Percentiles rank a stretch among this genome's conserved stretches.
These are phyloP conservation scores for Neomonachus schauinslandi DNA, from an alignment of 2,113 vertebrate species.

Conservation along the genomic window DNA sequence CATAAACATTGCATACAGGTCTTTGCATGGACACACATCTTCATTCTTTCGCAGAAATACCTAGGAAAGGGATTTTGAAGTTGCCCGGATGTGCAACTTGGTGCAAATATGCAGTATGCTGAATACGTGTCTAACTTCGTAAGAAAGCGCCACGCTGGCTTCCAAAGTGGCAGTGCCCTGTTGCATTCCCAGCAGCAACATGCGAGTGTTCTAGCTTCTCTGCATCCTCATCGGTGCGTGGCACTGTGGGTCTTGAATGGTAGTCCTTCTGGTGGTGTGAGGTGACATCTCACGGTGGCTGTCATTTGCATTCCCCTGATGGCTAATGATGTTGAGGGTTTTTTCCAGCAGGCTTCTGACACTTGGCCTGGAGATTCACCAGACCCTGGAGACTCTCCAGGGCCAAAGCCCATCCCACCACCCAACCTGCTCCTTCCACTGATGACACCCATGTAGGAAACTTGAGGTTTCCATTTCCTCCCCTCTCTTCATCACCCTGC, in stretches of 20 bases:
- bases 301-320: neutral
- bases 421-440: neutral
- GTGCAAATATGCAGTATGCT: neutral
- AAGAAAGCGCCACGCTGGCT: neutral
- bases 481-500: neutral
- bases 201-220: neutral
- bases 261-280: too few relatives aligned
- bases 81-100: neutral
- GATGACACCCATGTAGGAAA: accelerated
- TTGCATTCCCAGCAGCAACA: accelerated
- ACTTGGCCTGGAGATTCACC: neutral
- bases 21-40: neutral
- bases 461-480: neutral
- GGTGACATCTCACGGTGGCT: neutral
- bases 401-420: neutral
- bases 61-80: neutral
- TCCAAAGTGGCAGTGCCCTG: neutral
- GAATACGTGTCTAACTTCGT: neutral
- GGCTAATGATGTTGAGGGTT: too few relatives aligned
- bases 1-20: neutral
- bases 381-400: neutral
- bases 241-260: neutral
- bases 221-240: accelerated
- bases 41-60: neutral
- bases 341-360: neutral